Percentiles rank a stretch among this genome's conserved stretches.
These are phyloP conservation scores for Channa maculata DNA, from an alignment of 2,113 vertebrate species.

Conservation along the genomic window DNA sequence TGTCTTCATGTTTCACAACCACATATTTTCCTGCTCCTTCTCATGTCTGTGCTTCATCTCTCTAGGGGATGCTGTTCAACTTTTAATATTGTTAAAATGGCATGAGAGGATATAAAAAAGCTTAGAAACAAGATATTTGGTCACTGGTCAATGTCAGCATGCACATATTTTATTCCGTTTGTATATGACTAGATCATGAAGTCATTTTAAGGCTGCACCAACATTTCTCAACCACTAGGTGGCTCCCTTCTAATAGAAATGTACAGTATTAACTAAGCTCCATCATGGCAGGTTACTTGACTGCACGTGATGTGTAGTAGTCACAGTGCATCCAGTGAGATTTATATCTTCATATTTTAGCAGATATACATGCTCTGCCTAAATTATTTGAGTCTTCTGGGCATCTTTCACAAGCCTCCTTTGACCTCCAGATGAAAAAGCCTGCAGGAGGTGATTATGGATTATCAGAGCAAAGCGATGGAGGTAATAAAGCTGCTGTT, in stretches of 20 bases:
- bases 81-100: conserved; percentile 35
- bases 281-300: not conserved
- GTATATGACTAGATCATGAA: conserved; percentile 20
- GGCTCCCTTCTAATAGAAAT: conserved; percentile 29
- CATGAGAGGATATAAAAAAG: conserved; percentile 3
- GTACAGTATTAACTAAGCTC: conserved; percentile 1
- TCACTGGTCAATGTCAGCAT: conserved; percentile 13
- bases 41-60: conserved; percentile 37
- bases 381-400: not conserved
- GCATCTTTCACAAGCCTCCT: not conserved
- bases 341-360: conserved; percentile 9
- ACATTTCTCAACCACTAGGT: conserved; percentile 41
- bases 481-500: conserved; percentile 48
- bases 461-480: conserved; percentile 29
- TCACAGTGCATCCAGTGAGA: not conserved
- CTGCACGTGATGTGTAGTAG: not conserved
- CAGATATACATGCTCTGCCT: no score
- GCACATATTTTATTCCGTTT: not conserved
- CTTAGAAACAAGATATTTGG: conserved; percentile 9
- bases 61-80: conserved; percentile 22
- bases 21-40: conserved; percentile 31
- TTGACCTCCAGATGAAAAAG: conserved; percentile 21
- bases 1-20: conserved; percentile 39
- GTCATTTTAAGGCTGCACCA: not conserved
- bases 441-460: conserved; percentile 33